Base-by-base conservation (phyloP, 2,888 invertebrate species). In the Heliconius ismenius region DNA sequence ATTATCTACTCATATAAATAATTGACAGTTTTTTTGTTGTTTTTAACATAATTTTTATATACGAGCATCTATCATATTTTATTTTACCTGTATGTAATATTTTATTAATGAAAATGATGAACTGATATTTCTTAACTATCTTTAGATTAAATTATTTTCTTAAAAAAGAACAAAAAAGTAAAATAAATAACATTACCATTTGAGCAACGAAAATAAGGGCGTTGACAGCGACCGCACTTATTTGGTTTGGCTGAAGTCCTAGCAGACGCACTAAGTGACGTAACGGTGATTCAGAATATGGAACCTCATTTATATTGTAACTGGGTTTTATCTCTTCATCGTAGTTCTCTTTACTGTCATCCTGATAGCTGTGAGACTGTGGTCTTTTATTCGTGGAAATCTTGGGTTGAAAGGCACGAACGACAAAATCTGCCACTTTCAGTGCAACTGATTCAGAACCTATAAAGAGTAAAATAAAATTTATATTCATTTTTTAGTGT, bases 121-220 rank as follows among this genome's bases (percentile, higher is more conserved):
- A 18, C 9, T 21, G 2, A 21, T 58, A 60, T 13, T 60, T 60
- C 6, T 60, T n/a, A 60, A 13, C 6, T 13, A 0, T 24, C 6
- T 13, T 24, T 24, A 49, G 49, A 9, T 49, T 49, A 9, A 49
- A 49, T 24, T 60, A 26, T 21, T n/a, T 21, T 58, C n/a, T 58
- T 58, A n/a, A 21, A 49, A 49, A 21, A 21, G 49, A 49, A 18
- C 6, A 18, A 6, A 49, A 49, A 49, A 39, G 58, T 7, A 58
- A 58, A 64, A 39, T 49, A 73, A 21, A 60, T 15, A 43, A 49
- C 24, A 72, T 94, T 90, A 97, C 98, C 96, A 97, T 95, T 91
- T 98, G 97, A 1, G 98, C 97, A 24, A 98, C 95, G 89, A 97
- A 97, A 80, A 98, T 96, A 24, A 98, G 94, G 28, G 97, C 97